Percentiles rank a stretch among this genome's conserved stretches.
These are phyloP conservation scores for Nemopilema nomurai DNA, from an alignment of 30 jellyfish, hydroid and myxozoan genomes.

Conservation along the genomic window DNA sequence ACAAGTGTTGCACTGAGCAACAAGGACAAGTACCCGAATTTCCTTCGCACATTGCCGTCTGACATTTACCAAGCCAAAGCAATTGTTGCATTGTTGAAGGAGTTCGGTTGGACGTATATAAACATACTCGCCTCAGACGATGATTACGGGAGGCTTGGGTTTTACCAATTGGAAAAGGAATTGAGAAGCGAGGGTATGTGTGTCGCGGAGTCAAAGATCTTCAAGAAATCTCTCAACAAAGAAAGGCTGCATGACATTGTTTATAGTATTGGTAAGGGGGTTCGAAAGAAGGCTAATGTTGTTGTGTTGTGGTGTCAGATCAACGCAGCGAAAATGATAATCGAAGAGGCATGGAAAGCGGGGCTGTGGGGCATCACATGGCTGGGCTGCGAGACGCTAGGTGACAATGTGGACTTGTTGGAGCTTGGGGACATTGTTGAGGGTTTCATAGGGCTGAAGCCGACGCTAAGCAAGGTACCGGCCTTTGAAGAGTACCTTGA, in stretches of 20 bases:
- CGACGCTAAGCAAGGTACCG: slow-evolving; percentile 44
- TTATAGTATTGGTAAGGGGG: slow-evolving; percentile 7
- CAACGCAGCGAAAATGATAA: slow-evolving; percentile 60
- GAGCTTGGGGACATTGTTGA: slow-evolving; percentile 40
- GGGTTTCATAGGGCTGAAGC: slow-evolving; percentile 61
- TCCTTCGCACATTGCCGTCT: slow-evolving; percentile 82
- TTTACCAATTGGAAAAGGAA: slow-evolving; percentile 57
- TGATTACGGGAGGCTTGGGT: slow-evolving; percentile 87
- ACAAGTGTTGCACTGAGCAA: slow-evolving; percentile 62
- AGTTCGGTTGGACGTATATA: slow-evolving; percentile 76
- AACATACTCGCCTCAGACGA: slow-evolving; percentile 83
- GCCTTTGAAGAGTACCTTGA: slow-evolving; percentile 48
- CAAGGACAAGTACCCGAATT: slow-evolving; percentile 54
- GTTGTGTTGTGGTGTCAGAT: slow-evolving; percentile 82
- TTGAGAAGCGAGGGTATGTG: slow-evolving; percentile 55
- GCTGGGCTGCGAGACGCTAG: slow-evolving; percentile 88
- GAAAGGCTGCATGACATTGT: slow-evolving; percentile 45
- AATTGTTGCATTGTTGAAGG: slow-evolving; percentile 53
- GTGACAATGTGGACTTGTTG: slow-evolving; percentile 35
- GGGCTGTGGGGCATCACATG: slow-evolving; percentile 71
- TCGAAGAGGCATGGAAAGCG: slow-evolving; percentile 57
- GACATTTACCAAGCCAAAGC: slow-evolving; percentile 83
- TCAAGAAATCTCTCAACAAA: slow-evolving; percentile 34
- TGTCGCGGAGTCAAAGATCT: slow-evolving; percentile 68
- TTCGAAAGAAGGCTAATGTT: slow-evolving; percentile 52